These are phyloP conservation scores for Oceanodroma leucorhoa DNA, from an alignment of 2,797 vertebrate species.

Conservation along the genomic window DNA sequence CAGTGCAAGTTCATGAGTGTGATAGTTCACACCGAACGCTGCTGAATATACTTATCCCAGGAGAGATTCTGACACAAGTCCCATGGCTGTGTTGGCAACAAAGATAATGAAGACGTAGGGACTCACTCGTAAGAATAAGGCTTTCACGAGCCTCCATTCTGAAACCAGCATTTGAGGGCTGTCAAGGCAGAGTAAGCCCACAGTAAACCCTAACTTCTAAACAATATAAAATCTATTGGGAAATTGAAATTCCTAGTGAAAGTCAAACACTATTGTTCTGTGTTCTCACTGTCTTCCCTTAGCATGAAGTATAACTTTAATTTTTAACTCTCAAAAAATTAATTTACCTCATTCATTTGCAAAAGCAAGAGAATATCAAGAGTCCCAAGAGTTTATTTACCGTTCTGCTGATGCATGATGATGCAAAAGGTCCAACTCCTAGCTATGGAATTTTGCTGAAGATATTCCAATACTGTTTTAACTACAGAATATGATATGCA, in stretches of 20 bases:
- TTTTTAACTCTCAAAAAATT: background rate
- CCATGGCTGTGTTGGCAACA: background rate
- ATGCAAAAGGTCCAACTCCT: background rate
- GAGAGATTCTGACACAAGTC: background rate
- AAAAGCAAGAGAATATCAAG: background rate
- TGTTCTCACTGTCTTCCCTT: background rate
- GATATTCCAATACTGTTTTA: background rate
- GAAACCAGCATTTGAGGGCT: background rate
- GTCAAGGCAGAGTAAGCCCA: background rate
- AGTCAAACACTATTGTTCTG: background rate
- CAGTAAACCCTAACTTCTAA: background rate
- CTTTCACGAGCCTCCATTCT: background rate
- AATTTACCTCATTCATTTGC: background rate
- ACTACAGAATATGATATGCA: background rate
- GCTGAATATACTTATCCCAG: fast-evolving
- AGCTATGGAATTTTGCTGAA: background rate
- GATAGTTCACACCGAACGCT: background rate
- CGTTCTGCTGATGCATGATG: background rate
- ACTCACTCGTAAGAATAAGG: background rate
- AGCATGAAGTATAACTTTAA: background rate
- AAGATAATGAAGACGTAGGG: background rate
- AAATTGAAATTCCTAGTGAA: background rate
- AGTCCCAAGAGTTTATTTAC: background rate
- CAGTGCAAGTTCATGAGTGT: background rate
- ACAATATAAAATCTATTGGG: background rate